Evolutionary conservation across 2,797 vertebrate species (phyloP).

Genomic region (Mastacembelus armatus): DNA sequence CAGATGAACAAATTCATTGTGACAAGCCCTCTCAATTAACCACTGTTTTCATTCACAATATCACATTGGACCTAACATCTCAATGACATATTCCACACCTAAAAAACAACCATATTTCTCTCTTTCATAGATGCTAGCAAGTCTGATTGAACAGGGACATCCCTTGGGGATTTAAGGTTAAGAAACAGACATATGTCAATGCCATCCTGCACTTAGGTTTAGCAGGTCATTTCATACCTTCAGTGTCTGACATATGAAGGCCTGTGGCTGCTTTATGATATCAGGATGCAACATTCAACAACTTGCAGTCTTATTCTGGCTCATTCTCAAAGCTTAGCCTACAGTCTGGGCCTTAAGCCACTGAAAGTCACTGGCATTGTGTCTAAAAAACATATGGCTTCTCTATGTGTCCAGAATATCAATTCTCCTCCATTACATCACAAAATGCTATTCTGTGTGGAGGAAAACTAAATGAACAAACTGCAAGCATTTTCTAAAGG

Average conservation of each 20-base stretch:
- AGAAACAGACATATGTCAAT: constrained; percentile 31
- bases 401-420: constrained; percentile 66
- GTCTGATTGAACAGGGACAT: constrained; percentile 17
- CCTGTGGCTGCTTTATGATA: constrained; percentile 60
- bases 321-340: constrained; percentile 43
- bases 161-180: constrained; percentile 42
- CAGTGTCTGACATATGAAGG: constrained; percentile 57
- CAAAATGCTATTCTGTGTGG: constrained; percentile 49
- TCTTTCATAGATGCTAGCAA: constrained; percentile 4
- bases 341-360: constrained; percentile 50
- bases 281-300: constrained; percentile 68
- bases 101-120: constrained; percentile 2
- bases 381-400: constrained; percentile 62
- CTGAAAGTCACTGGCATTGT: constrained; percentile 45
- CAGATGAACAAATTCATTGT: constrained; percentile 1
- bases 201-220: constrained; percentile 24
- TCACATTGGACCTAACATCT: not conserved
- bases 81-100: not conserved
- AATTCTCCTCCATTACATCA: constrained; percentile 73
- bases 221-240: constrained; percentile 39
- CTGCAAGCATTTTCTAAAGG: constrained; percentile 47
- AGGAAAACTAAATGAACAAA: constrained; percentile 55
- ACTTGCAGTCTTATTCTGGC: constrained; percentile 57
- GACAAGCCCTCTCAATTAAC: not conserved
- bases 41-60: not conserved